Percentiles rank a stretch among this genome's conserved stretches.
Conservation (phyloP, 2,113 vertebrate species). For the Gadus chalcogrammus region DNA sequence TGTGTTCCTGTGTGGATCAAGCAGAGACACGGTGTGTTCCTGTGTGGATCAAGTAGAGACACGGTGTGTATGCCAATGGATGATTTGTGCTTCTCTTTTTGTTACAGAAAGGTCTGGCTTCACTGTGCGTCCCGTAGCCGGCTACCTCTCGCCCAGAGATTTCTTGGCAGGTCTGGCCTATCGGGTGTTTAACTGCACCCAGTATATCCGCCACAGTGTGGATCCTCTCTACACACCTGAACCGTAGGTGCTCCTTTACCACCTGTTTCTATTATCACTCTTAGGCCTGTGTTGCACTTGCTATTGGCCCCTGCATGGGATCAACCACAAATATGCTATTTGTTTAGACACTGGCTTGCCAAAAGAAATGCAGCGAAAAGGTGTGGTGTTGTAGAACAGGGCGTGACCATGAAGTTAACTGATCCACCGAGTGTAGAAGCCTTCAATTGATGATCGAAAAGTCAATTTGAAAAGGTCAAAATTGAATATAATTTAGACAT, state of each 20-base stretch:
- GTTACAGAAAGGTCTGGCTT: conserved; percentile 91
- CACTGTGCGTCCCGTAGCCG: conserved; percentile 91
- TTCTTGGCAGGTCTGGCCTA: conserved; percentile 95
- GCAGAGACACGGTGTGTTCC: too few species aligned
- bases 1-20: too few species aligned
- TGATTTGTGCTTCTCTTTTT: conserved; percentile 3
- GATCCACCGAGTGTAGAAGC: too few species aligned
- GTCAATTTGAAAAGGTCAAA: too few species aligned
- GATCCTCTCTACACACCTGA: conserved; percentile 98
- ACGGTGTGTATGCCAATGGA: background rate
- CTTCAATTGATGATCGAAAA: too few species aligned
- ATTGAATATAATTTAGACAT: too few species aligned
- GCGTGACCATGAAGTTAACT: too few species aligned
- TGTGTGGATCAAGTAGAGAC: background rate
- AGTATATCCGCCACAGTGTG: conserved; percentile 92
- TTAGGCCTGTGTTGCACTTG: background rate
- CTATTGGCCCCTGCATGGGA: background rate
- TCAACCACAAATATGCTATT: background rate
- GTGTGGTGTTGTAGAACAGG: too few species aligned
- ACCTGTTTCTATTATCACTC: background rate
- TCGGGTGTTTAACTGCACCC: conserved; percentile 95
- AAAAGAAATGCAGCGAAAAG: too few species aligned
- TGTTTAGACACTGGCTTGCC: too few species aligned
- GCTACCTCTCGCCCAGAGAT: conserved; percentile 93
- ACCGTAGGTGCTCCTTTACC: conserved; percentile 80